Conservation (phyloP, 2,797 vertebrate species). For the Orestias chungarensis region DNA sequence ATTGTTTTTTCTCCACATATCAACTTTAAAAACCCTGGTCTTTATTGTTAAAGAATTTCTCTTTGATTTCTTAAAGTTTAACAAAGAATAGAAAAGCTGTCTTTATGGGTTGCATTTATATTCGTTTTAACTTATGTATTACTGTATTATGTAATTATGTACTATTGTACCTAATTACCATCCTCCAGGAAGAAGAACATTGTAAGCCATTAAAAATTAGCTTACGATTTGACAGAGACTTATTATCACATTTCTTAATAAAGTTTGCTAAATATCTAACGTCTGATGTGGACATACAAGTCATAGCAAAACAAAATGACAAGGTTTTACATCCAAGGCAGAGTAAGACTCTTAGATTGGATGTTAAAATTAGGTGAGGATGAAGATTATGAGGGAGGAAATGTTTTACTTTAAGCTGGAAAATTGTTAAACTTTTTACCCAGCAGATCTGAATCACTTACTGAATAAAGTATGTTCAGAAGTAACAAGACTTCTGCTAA, state of each 20-base stretch:
- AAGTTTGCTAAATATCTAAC: slow-evolving; percentile 1
- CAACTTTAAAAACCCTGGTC: neutral
- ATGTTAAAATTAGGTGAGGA: neutral
- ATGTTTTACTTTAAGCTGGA: neutral
- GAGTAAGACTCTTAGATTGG: neutral
- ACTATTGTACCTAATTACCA: neutral
- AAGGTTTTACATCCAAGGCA: neutral
- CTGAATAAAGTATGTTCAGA: neutral
- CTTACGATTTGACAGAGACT: neutral
- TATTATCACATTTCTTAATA: neutral
- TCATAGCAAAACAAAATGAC: neutral
- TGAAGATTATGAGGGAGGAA: neutral
- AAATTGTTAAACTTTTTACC: neutral
- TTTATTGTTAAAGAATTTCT: slow-evolving; percentile 2
- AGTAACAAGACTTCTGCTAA: neutral
- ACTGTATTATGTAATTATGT: too few relatives aligned
- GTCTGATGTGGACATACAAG: neutral
- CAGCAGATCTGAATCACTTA: neutral
- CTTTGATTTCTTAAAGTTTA: neutral
- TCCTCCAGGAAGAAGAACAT: neutral
- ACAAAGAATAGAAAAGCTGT: neutral
- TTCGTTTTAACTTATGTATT: neutral
- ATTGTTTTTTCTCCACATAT: slow-evolving; percentile 1
- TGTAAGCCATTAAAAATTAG: neutral
- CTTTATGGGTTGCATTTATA: neutral